These are phyloP conservation scores for Oryctes rhinoceros DNA, from an alignment of 1,140 invertebrate species.

Conservation along the genomic window DNA sequence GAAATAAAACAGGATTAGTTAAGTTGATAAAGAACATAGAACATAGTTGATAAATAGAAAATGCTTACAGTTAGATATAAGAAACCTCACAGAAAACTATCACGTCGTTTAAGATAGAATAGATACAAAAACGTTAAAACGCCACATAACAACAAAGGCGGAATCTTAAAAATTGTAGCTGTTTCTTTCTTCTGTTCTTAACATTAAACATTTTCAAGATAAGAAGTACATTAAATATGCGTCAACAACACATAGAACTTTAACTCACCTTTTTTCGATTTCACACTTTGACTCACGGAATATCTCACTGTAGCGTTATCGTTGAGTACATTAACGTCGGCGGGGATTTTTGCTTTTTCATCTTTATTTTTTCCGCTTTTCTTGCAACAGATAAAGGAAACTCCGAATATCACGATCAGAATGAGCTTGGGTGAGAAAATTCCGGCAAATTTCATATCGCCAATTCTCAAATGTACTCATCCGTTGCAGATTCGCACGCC, in stretches of 20 bases:
- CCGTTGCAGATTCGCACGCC: background rate
- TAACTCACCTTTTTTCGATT: slow-evolving; percentile 19
- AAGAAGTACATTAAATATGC: too few relatives aligned
- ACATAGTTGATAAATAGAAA: too few relatives aligned
- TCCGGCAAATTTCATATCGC: background rate
- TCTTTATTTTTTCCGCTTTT: background rate
- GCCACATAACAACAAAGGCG: too few relatives aligned
- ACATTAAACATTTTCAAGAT: too few relatives aligned
- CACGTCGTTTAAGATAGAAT: too few relatives aligned
- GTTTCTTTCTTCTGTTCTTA: too few relatives aligned
- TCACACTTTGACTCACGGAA: slow-evolving; percentile 1
- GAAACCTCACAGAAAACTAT: too few relatives aligned
- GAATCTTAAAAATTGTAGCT: too few relatives aligned
- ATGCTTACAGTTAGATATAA: too few relatives aligned
- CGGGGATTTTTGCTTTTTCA: background rate
- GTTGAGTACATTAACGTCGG: background rate
- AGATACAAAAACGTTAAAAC: too few relatives aligned
- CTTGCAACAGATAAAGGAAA: background rate
- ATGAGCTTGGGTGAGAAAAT: background rate
- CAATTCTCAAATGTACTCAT: background rate
- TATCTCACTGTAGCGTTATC: background rate
- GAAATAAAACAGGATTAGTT: background rate
- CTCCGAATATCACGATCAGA: background rate
- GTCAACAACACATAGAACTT: background rate
- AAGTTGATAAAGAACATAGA: background rate